Evolutionary conservation across 2,113 vertebrate genomes (phyloP), one percentile per base, ranked within the genome.

Genomic region (Scortum barcoo): DNA sequence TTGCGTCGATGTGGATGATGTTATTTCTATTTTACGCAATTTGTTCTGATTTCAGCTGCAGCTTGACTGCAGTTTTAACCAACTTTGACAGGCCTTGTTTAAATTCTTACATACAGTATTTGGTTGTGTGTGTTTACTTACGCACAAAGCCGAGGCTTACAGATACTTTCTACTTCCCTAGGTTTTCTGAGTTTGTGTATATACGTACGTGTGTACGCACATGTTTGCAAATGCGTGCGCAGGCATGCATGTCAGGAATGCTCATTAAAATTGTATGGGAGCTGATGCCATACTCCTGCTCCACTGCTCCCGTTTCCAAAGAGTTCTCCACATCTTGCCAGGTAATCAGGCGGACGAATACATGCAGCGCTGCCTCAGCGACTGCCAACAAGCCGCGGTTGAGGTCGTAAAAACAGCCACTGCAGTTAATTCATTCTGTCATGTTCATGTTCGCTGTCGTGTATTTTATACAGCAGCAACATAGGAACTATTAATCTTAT

Each of bases 231-330:
- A 63, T 40, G 53, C 56, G 54, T 54, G 58, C 68, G 58, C 62
- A 30, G 38, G 58, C 65, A 74, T 80, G 77, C 11, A 9, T 78
- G 68, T 86, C 80, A 77, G 54, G 42, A 67, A 63, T 42, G 58
- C 81, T 88, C 84, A 90, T 89, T 92, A 88, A 84, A 86, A 65
- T 60, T 80, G 60, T 36, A 68, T 82, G 76, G 67, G 58, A 70
- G 69, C 53, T 44, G 83, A 78, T 67, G 77, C 53, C 46, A 50
- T 75, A 51, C 24, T 78, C 60, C 54, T 38, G 81, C 78, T 74
- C 54, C 78, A 63, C 54, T 68, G 77, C 80, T 86, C 62, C 58
- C 28, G 13, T 72, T 72, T 78, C 76, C 83, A 81, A 54, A 72
- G 28, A 78, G 54, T 63, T 80, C 40, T 82, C 74, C 48, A 63